Evolutionary conservation across 2,797 vertebrate genomes (phyloP), one percentile per base, ranked within the genome.

Genomic region (Clarias platycephalus): DNA sequence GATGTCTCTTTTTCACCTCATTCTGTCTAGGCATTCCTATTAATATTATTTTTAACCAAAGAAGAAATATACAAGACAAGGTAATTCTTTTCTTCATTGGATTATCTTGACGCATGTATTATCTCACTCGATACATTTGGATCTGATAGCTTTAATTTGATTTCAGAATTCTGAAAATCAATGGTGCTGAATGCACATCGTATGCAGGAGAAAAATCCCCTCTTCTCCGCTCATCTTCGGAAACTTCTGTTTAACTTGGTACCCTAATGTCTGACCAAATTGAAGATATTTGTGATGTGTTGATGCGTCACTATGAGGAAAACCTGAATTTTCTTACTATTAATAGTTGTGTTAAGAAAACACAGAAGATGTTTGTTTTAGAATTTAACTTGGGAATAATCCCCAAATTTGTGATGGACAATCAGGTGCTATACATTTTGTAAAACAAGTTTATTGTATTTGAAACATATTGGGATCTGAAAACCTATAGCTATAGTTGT

Each of bases 21-120:
- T 83, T 90, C 63, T 90, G 80, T 87, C 80, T 88, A 96, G 95
- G 93, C 94, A 15, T 84, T 92, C 58, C 80, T 93, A 28, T 90
- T 95, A 15, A 84, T 84, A 28, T 8, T 91, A 53, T 90, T 91
- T 75, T 92, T 84, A 13, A 89, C 85, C 88, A 72, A 82, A 66
- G 89, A 71, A 80, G 79, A 80, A 88, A 82, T 72, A 72, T 9
- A 55, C 83, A 22, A 82, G 26, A 88, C 63, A 83, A 94, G 93
- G 95, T 95, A 92, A 91, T 83, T 49, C 10, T 49, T 49, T 68
- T 28, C 0, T 57, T 55, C 9, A 22, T 12, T 28, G 62, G 57
- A 28, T 28, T 49, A 20, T 66, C 16, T 12, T 31, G 53, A 28
- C 8, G 10, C 0, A 5, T 18, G 6, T n/a, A 58, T 24, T 34